Evolutionary conservation across 2,888 invertebrate species (phyloP).

Genomic region (Alcis repandata): DNA sequence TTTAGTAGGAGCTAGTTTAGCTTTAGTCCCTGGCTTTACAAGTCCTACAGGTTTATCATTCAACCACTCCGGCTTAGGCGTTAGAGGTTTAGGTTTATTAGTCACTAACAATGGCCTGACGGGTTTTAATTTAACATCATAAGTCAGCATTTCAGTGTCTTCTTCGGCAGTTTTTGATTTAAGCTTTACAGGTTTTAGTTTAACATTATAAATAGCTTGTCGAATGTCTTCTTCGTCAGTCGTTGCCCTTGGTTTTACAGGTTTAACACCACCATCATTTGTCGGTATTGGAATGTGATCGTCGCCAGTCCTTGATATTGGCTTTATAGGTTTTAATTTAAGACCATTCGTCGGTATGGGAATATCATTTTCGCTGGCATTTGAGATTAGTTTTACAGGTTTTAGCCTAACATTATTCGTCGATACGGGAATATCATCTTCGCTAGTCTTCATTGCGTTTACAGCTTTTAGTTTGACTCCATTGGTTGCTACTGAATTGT

Average conservation of each 20-base stretch:
- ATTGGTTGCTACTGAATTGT: too few relatives aligned
- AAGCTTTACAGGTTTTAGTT: slow-evolving; percentile 1
- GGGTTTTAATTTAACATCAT: background rate
- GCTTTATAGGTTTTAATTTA: background rate
- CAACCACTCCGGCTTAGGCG: too few relatives aligned
- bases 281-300: background rate
- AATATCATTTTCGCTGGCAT: background rate
- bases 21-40: too few relatives aligned
- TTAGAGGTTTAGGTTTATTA: too few relatives aligned
- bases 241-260: background rate
- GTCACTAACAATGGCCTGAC: too few relatives aligned
- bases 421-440: background rate
- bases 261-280: background rate
- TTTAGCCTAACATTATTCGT: background rate
- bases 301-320: background rate
- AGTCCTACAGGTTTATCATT: too few relatives aligned
- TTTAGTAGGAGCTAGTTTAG: too few relatives aligned
- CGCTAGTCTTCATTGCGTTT: too few relatives aligned
- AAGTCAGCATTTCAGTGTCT: background rate
- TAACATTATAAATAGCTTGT: background rate
- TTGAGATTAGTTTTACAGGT: background rate
- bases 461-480: too few relatives aligned
- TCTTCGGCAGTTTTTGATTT: background rate
- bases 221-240: background rate
- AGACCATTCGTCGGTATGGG: background rate